Percentiles rank a stretch among this genome's conserved stretches.
phyloP scores from a whole-genome alignment of 2,113 vertebrate genomes.

The Sinocyclocheilus anshuiensis region DNA sequence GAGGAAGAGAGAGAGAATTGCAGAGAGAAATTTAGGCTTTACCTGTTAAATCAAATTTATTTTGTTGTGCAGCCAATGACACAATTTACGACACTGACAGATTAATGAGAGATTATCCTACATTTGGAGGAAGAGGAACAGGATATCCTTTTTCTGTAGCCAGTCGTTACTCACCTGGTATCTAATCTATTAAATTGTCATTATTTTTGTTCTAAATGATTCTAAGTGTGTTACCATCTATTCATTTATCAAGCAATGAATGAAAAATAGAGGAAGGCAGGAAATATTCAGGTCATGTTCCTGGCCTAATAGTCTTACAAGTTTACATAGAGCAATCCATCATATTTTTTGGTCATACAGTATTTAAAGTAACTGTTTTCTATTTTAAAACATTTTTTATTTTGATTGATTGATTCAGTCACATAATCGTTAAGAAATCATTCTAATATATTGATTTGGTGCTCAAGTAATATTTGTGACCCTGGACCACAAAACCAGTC shows the following conservation, averaged over 20 bases:
- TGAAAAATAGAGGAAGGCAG: background rate
- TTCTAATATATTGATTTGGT: background rate
- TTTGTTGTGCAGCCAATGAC: slow-evolving; percentile 10
- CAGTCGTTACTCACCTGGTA: slow-evolving; percentile 4
- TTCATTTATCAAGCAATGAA: background rate
- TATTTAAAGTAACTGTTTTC: no score
- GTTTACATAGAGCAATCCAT: background rate
- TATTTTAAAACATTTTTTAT: no score
- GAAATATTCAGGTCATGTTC: background rate
- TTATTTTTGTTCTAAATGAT: background rate
- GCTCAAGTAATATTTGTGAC: background rate
- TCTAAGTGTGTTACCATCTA: background rate
- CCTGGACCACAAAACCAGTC: no score
- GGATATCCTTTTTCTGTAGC: slow-evolving; percentile 8
- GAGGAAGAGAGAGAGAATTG: no score
- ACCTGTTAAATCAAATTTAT: slow-evolving; percentile 40
- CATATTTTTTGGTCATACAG: background rate
- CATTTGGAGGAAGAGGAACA: background rate
- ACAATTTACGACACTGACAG: background rate
- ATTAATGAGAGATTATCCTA: slow-evolving; percentile 23
- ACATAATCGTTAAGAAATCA: background rate
- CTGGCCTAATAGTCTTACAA: background rate
- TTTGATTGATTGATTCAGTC: no score
- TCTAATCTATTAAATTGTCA: slow-evolving; percentile 6
- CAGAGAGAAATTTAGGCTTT: background rate